phyloP scores from a whole-genome alignment of 2,797 vertebrate genomes.

The Tragelaphus eurycerus region DNA sequence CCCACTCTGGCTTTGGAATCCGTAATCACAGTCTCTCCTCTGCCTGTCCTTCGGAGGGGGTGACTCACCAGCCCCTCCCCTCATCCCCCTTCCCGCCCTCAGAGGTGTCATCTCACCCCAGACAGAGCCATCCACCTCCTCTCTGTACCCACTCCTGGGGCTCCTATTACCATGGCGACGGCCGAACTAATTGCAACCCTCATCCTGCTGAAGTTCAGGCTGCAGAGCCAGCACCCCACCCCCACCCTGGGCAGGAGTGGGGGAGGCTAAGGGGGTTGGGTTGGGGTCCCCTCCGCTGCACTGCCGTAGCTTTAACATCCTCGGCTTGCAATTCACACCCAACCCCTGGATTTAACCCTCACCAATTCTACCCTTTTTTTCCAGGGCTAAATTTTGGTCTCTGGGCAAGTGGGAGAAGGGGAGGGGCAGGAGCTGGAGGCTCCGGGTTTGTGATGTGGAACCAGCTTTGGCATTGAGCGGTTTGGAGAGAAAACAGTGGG shows the following conservation, averaged over 20 bases:
- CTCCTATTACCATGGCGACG: slow-evolving; percentile 63
- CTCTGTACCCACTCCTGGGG: slow-evolving; percentile 64
- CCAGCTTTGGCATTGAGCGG: not conserved
- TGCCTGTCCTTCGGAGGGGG: slow-evolving; percentile 61
- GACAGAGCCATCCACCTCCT: slow-evolving; percentile 70
- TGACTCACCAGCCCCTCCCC: slow-evolving; percentile 70
- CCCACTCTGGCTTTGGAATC: slow-evolving; percentile 47
- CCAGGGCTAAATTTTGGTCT: slow-evolving; percentile 74
- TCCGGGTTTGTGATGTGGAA: not conserved
- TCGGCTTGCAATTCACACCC: not conserved
- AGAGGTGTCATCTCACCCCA: slow-evolving; percentile 72
- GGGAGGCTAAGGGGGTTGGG: slow-evolving; percentile 37
- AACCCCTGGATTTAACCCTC: slow-evolving; percentile 2
- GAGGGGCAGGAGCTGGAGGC: not conserved
- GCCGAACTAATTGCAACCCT: slow-evolving; percentile 72
- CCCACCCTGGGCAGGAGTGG: slow-evolving; percentile 16
- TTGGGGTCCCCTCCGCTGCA: slow-evolving; percentile 3
- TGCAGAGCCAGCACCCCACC: slow-evolving; percentile 40
- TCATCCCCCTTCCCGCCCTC: slow-evolving; percentile 61
- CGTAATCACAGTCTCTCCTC: slow-evolving; percentile 51
- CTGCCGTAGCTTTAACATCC: slow-evolving; percentile 25
- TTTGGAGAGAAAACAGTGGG: slow-evolving; percentile 29
- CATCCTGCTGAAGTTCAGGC: slow-evolving; percentile 62
- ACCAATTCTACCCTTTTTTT: not conserved
- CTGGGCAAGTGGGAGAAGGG: not conserved